phyloP scores from a whole-genome alignment of 2,888 invertebrate genomes.

The Junonia oenone region DNA sequence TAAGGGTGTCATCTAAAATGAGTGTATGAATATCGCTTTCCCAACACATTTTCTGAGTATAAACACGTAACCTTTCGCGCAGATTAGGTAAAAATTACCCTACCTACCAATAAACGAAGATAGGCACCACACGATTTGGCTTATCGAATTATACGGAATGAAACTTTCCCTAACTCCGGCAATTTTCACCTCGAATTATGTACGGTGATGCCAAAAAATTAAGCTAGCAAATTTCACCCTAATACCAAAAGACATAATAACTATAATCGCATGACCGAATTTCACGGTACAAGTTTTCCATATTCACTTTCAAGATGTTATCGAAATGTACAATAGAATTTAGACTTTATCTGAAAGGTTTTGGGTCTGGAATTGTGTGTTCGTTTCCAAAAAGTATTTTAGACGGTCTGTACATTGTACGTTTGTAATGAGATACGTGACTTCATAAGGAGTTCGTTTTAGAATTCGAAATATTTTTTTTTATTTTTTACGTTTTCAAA shows the following conservation, averaged over 20 bases:
- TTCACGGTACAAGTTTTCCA: not conserved
- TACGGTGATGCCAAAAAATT: not conserved
- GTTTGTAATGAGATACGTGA: slow-evolving; percentile 20
- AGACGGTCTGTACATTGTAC: not conserved
- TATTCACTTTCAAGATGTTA: not conserved
- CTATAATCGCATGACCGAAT: slow-evolving; percentile 2
- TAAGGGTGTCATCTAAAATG: too few species aligned
- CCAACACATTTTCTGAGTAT: too few species aligned
- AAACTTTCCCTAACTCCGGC: slow-evolving; percentile 14
- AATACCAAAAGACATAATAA: not conserved
- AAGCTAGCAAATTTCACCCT: not conserved
- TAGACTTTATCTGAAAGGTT: not conserved
- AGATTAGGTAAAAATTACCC: not conserved
- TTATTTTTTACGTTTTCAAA: not conserved
- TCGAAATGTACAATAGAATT: not conserved
- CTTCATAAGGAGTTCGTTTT: not conserved
- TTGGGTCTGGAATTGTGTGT: not conserved
- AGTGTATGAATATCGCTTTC: too few species aligned
- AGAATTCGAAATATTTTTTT: not conserved
- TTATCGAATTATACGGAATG: slow-evolving; percentile 15
- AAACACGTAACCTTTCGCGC: not conserved
- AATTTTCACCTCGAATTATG: slow-evolving; percentile 16
- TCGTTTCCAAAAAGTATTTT: not conserved
- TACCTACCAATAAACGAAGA: not conserved
- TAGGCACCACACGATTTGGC: slow-evolving; percentile 1